Evolutionary conservation across 1,140 invertebrate species (phyloP), one percentile per base, ranked within the genome.

Genomic region (Sinella curviseta): DNA sequence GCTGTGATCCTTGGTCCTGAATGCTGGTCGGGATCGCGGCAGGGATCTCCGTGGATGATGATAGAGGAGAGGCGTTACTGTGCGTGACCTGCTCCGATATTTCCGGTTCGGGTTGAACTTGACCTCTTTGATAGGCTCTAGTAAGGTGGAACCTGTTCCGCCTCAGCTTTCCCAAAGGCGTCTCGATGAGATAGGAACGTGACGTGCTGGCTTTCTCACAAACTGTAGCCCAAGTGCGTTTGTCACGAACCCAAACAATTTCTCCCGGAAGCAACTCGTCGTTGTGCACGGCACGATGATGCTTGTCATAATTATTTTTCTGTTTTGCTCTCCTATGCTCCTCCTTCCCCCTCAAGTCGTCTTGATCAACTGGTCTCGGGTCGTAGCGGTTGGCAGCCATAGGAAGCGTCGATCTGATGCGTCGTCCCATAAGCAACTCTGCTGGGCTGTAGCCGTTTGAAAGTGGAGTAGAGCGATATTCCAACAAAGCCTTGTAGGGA

Each of bases 191-290:
- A 55, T 78, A 82, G 0, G 82, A 84, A 17, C 80, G 82, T 12
- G 82, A 80, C 20, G 57, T 16, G 12, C 24, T 28, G 31, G 57
- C 54, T n/a, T 34, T 77, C 31, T 57, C 26, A 0, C n/a, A 24
- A n/a, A 83, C 73, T 2, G 16, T 75, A 31, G 81, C 83, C 31
- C 82, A 82, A 3, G 20, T 35, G 1, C 77, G 54, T 8, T 81
- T 57, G 48, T 84, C 83, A 0, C n/a, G 67, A n/a, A 84, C 55
- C 83, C 83, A 83, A n/a, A 83, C 82, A 17, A 0, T 39, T 17
- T 84, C 80, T 33, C 74, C 83, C 16, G 1, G 26, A 1, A 77
- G 36, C 12, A 84, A 48, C 8, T 26, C 35, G 26, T 74, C 48
- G 26, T 80, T 67, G 16, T 76, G 33, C 0, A 34, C 36, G 0